phyloP scores from a whole-genome alignment of 2,797 vertebrate genomes.

The Girardinus metallicus region DNA sequence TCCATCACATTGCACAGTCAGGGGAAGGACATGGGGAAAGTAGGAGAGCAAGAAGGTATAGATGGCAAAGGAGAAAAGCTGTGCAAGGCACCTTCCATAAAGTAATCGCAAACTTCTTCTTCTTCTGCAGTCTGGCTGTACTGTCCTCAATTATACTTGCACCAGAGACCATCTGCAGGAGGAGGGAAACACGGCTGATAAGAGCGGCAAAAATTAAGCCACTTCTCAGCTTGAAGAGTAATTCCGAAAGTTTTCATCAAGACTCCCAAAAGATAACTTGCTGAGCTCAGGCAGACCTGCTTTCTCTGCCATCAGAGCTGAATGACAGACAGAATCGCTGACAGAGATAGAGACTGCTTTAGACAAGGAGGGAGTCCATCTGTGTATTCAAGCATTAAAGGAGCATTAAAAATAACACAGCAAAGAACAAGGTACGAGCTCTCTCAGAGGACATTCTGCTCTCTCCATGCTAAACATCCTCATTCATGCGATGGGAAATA shows the following conservation, averaged over 20 bases:
- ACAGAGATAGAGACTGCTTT: slow-evolving; percentile 30
- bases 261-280: slow-evolving; percentile 45
- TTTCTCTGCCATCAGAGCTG: slow-evolving; percentile 33
- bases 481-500: slow-evolving; percentile 55
- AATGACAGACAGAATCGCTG: slow-evolving; percentile 34
- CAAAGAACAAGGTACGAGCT: slow-evolving; percentile 45
- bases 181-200: slow-evolving; percentile 51
- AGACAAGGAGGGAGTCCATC: slow-evolving; percentile 53
- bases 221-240: slow-evolving; percentile 57
- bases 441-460: slow-evolving; percentile 55
- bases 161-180: slow-evolving; percentile 46
- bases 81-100: slow-evolving; percentile 30
- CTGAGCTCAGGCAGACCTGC: slow-evolving; percentile 36
- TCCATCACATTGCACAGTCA: slow-evolving; percentile 68
- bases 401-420: slow-evolving; percentile 66
- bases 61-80: slow-evolving; percentile 24
- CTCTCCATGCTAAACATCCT: slow-evolving; percentile 55
- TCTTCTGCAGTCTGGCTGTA: slow-evolving; percentile 48
- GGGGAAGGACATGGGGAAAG: slow-evolving; percentile 48
- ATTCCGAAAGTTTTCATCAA: slow-evolving; percentile 61
- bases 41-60: slow-evolving; percentile 37
- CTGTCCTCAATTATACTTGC: slow-evolving; percentile 56
- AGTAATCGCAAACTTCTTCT: slow-evolving; percentile 53
- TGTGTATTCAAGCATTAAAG: slow-evolving; percentile 58
- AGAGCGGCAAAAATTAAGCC: slow-evolving; percentile 57